Evolutionary conservation across 1,140 invertebrate species (phyloP).

Genomic region (Drosophila ogumai): DNA sequence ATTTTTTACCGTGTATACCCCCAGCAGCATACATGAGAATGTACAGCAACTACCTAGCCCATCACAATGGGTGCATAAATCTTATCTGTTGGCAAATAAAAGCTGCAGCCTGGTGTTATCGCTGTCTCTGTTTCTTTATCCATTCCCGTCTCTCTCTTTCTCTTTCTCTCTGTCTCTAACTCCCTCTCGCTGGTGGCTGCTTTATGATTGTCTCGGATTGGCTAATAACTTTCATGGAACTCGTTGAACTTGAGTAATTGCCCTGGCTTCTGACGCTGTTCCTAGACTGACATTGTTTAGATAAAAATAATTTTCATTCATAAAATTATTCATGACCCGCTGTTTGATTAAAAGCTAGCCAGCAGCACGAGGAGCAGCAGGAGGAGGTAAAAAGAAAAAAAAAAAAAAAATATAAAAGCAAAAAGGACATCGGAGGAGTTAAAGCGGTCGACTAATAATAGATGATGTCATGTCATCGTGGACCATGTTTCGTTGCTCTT

Average conservation of each 20-base stretch:
- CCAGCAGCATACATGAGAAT: neutral
- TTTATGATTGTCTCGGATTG: constrained; percentile 14
- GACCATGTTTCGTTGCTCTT: neutral
- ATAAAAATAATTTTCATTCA: constrained; percentile 49
- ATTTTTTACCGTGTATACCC: neutral
- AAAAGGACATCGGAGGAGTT: constrained; percentile 1
- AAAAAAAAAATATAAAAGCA: neutral
- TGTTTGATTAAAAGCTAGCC: constrained; percentile 56
- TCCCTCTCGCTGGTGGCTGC: neutral
- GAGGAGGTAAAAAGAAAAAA: neutral
- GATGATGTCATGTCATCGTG: constrained; percentile 27
- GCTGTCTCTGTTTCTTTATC: neutral
- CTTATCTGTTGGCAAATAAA: constrained; percentile 52
- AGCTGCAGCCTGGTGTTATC: constrained; percentile 38
- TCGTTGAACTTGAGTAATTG: constrained; percentile 72
- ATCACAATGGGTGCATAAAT: constrained; percentile 45
- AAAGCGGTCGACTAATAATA: constrained; percentile 28
- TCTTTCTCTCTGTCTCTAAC: neutral
- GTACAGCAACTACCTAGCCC: constrained; percentile 21
- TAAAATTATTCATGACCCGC: constrained; percentile 53
- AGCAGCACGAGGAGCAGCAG: neutral
- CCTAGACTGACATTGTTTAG: constrained; percentile 29
- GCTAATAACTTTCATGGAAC: constrained; percentile 57
- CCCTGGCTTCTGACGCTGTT: constrained; percentile 5
- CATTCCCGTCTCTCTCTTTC: neutral